Evolutionary conservation across 2,113 vertebrate species (phyloP), one percentile per base, ranked within the genome.

Genomic region (Rhinogobius similis): DNA sequence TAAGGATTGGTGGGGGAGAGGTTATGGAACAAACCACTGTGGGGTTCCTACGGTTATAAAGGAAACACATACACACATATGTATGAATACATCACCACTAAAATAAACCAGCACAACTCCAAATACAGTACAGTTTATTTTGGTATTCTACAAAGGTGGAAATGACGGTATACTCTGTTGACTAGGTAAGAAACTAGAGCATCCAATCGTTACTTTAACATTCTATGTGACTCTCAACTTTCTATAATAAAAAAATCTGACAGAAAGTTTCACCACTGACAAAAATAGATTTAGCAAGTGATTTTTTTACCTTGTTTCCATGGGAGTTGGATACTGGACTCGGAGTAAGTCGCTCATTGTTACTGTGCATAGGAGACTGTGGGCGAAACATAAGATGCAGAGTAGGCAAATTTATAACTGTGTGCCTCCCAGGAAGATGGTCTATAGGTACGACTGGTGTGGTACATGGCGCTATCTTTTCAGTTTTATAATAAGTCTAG

Each of bases 1-100:
- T 95, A 96, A 86, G 94, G 95, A 91, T 96, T 96, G 94, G 93
- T 90, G 92, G 94, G 94, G 91, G 94, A 96, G 87, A 93, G 92
- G 91, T 80, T 90, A 92, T 93, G 93, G 90, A 90, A 88, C 90
- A 93, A 83, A 87, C 88, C 94, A 94, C 89, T 73, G 87, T 91
- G 92, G 91, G 87, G 65, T 76, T 92, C 95, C 96, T 98, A 94
- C 13, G 48, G 76, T 70, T 72, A 79, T 52, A 67, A 69, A 83
- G 77, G 77, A 85, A 73, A 89, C 68, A 87, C 53, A 84, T 43
- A 86, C 26, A 59, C 12, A 32, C 56, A 27, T 65, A 68, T 20
- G 65, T 80, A 69, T 41, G 55, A 43, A 55, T 13, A 59, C 44
- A 65, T 50, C 50, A 62, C 3, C 43, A 70, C 29, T 14, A 68